Base-by-base conservation (phyloP, 1,140 invertebrate species). In the Drosophila nigrodunni region DNA sequence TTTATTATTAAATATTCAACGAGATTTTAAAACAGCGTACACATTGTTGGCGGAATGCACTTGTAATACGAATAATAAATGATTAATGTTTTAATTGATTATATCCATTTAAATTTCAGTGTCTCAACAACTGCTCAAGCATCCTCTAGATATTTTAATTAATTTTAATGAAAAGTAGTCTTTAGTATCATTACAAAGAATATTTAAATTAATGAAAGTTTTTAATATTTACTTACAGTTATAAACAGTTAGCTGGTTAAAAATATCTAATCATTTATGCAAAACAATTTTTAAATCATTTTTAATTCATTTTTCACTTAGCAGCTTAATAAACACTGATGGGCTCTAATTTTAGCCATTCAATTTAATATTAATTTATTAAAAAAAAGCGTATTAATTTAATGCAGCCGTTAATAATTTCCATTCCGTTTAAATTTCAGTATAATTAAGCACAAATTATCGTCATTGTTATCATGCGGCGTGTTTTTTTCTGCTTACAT, bases 1-100 rank as follows among this genome's bases (percentile, higher is more conserved):
- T 82, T 79, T 62, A 37, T 35, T 66, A 59, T 82, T 76, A 87
- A 76, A 78, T 76, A 78, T 79, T 82, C 37, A 79, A 81, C 59
- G 50, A 65, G 50, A 15, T 62, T 70, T 71, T n/a, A 76, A 71
- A 25, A 62, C 62, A 54, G 41, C 30, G 7, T 49, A 64, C 15
- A 21, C 41, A 71, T 74, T 74, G 71, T 43, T 59, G 67, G 25
- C 4, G 35, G 49, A 70, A 52, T 77, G 82, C 66, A 62, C 76
- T 82, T 74, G 65, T 61, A 77, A 77, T 71, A 25, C 60, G 66
- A 79, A 82, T 79, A 86, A 88, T 86, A 76, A 82, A 88, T 85
- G 66, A 78, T 82, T 67, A 78, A 82, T 78, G 75, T 54, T 65
- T 44, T 52, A 82, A 82, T 82, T 82, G 72, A 82, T 76, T 78